phyloP scores from a whole-genome alignment of 2,113 vertebrate genomes.

The Sinocyclocheilus anshuiensis region DNA sequence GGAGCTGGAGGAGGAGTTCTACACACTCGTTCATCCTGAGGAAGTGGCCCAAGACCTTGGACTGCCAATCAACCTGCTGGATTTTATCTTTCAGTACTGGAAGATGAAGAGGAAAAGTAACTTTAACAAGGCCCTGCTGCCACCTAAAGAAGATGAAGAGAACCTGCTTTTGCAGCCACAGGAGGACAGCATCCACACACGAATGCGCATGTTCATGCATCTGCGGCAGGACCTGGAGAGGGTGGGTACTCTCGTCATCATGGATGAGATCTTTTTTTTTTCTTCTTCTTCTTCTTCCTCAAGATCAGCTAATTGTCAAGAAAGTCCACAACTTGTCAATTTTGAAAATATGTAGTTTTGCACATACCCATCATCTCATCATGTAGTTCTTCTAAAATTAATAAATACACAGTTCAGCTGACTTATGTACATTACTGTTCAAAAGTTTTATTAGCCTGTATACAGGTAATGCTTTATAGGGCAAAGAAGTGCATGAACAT shows the following conservation, averaged over 20 bases:
- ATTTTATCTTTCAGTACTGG: slow-evolving; percentile 98
- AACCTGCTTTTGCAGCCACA: slow-evolving; percentile 88
- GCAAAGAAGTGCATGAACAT: background rate
- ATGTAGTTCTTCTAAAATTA: background rate
- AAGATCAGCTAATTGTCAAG: background rate
- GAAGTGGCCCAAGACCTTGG: slow-evolving; percentile 84
- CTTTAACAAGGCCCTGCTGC: slow-evolving; percentile 93
- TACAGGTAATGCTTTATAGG: slow-evolving; percentile 80
- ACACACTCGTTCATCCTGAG: slow-evolving; percentile 82
- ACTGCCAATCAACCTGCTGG: slow-evolving; percentile 79
- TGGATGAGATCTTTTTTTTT: background rate
- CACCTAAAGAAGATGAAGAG: slow-evolving; percentile 91
- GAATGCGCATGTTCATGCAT: slow-evolving; percentile 99
- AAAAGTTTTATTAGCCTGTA: slow-evolving; percentile 77
- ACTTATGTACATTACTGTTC: background rate
- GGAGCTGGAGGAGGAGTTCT: slow-evolving; percentile 96
- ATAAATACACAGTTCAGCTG: background rate
- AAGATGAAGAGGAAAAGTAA: slow-evolving; percentile 94
- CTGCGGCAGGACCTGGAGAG: slow-evolving; percentile 95
- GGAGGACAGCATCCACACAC: slow-evolving; percentile 94
- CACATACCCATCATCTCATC: background rate
- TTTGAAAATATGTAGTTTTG: background rate
- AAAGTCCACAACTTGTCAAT: too few species aligned
- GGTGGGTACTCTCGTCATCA: slow-evolving; percentile 77
- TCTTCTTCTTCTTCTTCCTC: too few species aligned